Percentiles rank a stretch among this genome's conserved stretches.
These are phyloP conservation scores for Lepus europaeus DNA, from an alignment of 2,113 vertebrate species.

Conservation along the genomic window DNA sequence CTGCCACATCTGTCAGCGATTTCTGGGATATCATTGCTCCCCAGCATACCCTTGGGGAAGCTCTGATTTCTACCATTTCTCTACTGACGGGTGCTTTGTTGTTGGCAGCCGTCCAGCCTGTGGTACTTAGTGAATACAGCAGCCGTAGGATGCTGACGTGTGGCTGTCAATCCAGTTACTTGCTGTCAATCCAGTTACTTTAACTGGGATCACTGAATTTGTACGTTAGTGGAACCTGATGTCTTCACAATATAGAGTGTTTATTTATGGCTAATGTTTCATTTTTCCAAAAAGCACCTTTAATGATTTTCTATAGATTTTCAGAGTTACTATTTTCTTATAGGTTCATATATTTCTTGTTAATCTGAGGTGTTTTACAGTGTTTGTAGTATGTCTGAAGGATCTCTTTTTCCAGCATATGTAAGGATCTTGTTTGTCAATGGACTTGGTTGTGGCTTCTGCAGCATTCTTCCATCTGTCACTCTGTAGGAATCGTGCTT, in stretches of 20 bases:
- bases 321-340: background rate
- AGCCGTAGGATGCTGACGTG: background rate
- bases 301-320: background rate
- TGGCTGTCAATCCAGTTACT: background rate
- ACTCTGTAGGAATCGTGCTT: background rate
- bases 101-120: background rate
- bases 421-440: background rate
- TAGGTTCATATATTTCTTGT: background rate
- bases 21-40: background rate
- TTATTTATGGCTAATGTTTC: background rate
- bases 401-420: background rate
- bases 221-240: background rate
- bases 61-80: background rate
- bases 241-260: background rate
- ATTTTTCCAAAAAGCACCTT: slow-evolving; percentile 3
- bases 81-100: background rate
- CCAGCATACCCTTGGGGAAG: too few species aligned
- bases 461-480: background rate
- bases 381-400: background rate
- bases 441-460: background rate
- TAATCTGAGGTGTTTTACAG: background rate
- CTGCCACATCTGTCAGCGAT: background rate
- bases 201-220: background rate
- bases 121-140: background rate
- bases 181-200: background rate